Percentiles rank a stretch among this genome's conserved stretches.
These are phyloP conservation scores for Papilio gigon DNA, from an alignment of 2,888 invertebrate species.

Conservation along the genomic window DNA sequence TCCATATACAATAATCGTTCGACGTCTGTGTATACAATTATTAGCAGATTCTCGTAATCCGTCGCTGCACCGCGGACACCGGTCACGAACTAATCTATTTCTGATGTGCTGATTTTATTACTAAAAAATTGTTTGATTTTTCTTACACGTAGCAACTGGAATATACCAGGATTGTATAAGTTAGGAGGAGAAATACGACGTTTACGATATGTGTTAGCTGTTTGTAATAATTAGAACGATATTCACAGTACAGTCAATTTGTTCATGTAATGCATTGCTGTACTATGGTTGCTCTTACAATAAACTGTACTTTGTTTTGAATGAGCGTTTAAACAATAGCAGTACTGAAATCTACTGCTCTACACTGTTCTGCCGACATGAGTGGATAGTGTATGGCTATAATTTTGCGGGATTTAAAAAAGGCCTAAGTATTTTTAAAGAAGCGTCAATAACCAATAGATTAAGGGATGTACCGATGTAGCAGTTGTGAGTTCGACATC, in stretches of 20 bases:
- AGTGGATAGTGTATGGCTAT: too few relatives aligned
- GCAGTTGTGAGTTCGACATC: too few relatives aligned
- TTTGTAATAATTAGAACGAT: not conserved
- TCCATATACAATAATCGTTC: not conserved
- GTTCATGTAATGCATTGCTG: not conserved
- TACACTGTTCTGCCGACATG: too few relatives aligned
- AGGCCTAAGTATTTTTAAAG: too few relatives aligned
- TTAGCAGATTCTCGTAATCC: conserved; percentile 19
- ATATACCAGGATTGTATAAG: not conserved
- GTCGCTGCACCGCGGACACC: conserved; percentile 13
- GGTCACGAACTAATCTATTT: conserved; percentile 32
- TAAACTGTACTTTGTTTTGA: not conserved
- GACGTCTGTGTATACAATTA: not conserved
- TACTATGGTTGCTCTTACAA: not conserved
- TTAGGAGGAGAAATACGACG: not conserved
- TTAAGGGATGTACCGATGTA: too few relatives aligned
- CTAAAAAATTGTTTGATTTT: conserved; percentile 28
- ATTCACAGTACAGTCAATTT: not conserved
- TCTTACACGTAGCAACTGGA: conserved; percentile 13
- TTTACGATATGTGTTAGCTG: not conserved
- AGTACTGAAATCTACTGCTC: not conserved
- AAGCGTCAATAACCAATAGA: too few relatives aligned
- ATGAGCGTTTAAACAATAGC: too few relatives aligned
- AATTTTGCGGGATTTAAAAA: too few relatives aligned
- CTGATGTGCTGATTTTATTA: conserved; percentile 31